These are phyloP conservation scores for Lasiommata megera DNA, from an alignment of 2,888 invertebrate species.

Conservation along the genomic window DNA sequence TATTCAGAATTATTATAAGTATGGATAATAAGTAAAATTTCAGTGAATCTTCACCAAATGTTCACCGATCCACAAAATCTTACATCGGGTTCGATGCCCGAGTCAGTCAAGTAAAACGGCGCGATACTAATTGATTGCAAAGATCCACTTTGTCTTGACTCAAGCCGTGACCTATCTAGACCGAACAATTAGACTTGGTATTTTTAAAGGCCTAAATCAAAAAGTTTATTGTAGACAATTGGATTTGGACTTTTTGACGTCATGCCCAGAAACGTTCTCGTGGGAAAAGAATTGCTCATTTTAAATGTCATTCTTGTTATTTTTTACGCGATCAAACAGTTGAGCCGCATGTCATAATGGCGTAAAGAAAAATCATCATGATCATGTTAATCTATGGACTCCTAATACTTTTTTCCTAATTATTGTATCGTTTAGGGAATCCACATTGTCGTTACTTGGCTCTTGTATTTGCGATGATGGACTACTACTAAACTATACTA, in stretches of 20 bases:
- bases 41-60: not conserved
- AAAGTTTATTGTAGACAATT: conserved; percentile 29
- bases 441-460: too few species aligned
- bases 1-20: too few species aligned
- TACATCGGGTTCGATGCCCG: conserved; percentile 57
- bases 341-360: too few species aligned
- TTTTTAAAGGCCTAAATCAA: conserved; percentile 29
- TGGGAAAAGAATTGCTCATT: conserved; percentile 10
- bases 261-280: not conserved
- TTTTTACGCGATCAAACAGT: not conserved
- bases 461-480: too few species aligned
- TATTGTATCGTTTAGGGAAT: too few species aligned
- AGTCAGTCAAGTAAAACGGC: conserved; percentile 51
- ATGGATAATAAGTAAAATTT: too few species aligned
- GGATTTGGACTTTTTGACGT: conserved; percentile 1
- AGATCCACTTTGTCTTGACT: conserved; percentile 57
- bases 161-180: conserved; percentile 59
- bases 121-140: conserved; percentile 62
- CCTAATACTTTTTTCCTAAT: too few species aligned
- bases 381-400: too few species aligned
- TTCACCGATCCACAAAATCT: conserved; percentile 30
- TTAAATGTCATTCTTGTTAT: not conserved
- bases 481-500: too few species aligned
- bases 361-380: too few species aligned
- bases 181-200: conserved; percentile 39